These are phyloP conservation scores for Dasypus novemcinctus DNA, from an alignment of 2,113 vertebrate species.

Conservation along the genomic window DNA sequence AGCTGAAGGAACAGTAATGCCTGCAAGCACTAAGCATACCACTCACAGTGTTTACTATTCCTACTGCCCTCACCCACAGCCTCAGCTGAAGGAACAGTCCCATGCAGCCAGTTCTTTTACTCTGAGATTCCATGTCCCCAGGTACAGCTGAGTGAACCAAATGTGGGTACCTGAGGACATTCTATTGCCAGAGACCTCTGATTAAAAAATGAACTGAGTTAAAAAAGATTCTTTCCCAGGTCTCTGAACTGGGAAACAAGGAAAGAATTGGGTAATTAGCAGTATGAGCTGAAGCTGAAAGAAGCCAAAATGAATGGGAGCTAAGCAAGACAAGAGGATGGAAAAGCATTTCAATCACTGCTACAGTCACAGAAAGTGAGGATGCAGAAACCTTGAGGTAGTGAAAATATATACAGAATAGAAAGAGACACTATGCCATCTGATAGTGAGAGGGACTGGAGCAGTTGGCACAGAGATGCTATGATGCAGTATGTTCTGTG, in stretches of 20 bases:
- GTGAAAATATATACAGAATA: neutral
- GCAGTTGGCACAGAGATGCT: neutral
- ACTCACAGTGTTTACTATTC: neutral
- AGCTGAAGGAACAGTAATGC: neutral
- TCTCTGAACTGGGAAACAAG: neutral
- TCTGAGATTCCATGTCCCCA: neutral
- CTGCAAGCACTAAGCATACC: neutral
- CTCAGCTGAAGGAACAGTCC: neutral
- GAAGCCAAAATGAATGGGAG: neutral
- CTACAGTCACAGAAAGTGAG: neutral
- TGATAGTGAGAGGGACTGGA: neutral
- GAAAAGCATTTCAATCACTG: neutral
- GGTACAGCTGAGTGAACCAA: neutral
- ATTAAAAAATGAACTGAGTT: neutral
- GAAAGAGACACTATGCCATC: neutral
- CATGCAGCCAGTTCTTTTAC: neutral
- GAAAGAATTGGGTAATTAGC: neutral
- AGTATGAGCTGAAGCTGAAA: neutral
- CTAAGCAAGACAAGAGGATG: neutral
- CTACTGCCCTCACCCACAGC: neutral
- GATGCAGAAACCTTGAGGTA: neutral
- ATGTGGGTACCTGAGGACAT: no score
- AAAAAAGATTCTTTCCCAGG: neutral
- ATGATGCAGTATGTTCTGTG: neutral
- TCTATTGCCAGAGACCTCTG: neutral